phyloP scores from a whole-genome alignment of 1,140 invertebrate genomes.

The Zeugodacus cucurbitae region DNA sequence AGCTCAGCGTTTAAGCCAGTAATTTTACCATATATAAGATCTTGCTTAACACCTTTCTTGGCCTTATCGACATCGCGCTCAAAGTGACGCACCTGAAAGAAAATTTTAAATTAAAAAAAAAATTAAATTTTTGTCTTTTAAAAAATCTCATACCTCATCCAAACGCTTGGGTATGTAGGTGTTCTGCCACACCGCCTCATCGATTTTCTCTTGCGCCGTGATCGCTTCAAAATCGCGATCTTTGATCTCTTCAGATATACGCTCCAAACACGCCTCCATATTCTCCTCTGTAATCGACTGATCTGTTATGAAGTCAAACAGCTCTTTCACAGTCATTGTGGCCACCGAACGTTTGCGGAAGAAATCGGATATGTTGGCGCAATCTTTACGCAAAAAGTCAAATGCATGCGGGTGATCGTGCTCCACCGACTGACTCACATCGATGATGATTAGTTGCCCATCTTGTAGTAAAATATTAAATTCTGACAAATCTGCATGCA shows the following conservation, averaged over 20 bases:
- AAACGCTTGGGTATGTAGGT: constrained; percentile 94
- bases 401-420: constrained; percentile 96
- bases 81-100: constrained; percentile 82
- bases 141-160: too few species aligned
- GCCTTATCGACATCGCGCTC: constrained; percentile 88
- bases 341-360: constrained; percentile 90
- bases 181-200: constrained; percentile 93
- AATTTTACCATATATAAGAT: constrained; percentile 86
- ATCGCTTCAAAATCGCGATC: constrained; percentile 72
- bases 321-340: constrained; percentile 88
- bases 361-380: constrained; percentile 92
- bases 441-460: constrained; percentile 89
- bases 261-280: constrained; percentile 82
- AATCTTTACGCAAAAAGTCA: constrained; percentile 95
- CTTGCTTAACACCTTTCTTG: constrained; percentile 78
- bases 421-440: constrained; percentile 98
- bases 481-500: constrained; percentile 98
- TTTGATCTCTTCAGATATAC: constrained; percentile 75
- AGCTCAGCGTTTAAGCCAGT: constrained; percentile 85
- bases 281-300: constrained; percentile 84
- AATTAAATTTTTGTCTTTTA: background rate
- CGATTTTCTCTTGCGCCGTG: constrained; percentile 78
- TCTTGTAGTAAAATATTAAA: constrained; percentile 93
- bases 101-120: background rate
- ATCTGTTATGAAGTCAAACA: constrained; percentile 98